Evolutionary conservation across 1,140 invertebrate genomes (phyloP), one percentile per base, ranked within the genome.

Genomic region (Tetramorium simillimum): DNA sequence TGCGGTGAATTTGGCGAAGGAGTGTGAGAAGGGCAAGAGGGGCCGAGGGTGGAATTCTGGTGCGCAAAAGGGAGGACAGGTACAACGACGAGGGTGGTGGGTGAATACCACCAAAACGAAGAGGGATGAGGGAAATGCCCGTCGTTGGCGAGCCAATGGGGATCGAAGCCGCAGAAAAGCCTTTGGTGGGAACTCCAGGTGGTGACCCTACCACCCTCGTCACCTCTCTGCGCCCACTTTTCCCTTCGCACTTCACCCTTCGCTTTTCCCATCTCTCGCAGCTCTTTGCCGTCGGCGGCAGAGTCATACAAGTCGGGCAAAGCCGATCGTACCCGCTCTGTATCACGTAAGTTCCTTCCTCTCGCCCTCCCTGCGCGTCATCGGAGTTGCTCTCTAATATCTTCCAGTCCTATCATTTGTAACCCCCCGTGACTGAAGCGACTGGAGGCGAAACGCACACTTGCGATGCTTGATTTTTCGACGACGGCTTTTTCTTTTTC

Each of bases 81-180:
- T 86, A 72, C 49, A 62, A 88, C 78, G 62, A 72, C 16, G 73
- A 51, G 40, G 33, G 56, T 24, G 56, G 51, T 73, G 69, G 56
- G 51, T 73, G 69, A 46, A 51, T 65, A 51, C n/a, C 56, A 51
- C 51, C 28, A 10, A 46, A 60, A 72, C 65, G 87, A 80, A 78
- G 63, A 72, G 62, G 60, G 28, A 77, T 21, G 80, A 84, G 73
- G 63, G 58, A 88, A 80, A 89, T 80, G 58, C 18, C 43, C 63
- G 82, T 53, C 81, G 58, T 53, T 53, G 78, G 86, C 82, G 28
- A 75, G 75, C 87, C 87, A 89, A 88, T 89, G 75, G 82, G 81
- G 77, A 89, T 89, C 82, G 88, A 89, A 89, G 87, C 88, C 80
- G 28, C 69, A 84, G 80, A 84, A 84, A 73, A 84, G 80, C 67